Percentiles rank a stretch among this genome's conserved stretches.
Evolutionary conservation across 2,888 invertebrate species (phyloP).

Genomic region (Lasioglossum marginatum): DNA sequence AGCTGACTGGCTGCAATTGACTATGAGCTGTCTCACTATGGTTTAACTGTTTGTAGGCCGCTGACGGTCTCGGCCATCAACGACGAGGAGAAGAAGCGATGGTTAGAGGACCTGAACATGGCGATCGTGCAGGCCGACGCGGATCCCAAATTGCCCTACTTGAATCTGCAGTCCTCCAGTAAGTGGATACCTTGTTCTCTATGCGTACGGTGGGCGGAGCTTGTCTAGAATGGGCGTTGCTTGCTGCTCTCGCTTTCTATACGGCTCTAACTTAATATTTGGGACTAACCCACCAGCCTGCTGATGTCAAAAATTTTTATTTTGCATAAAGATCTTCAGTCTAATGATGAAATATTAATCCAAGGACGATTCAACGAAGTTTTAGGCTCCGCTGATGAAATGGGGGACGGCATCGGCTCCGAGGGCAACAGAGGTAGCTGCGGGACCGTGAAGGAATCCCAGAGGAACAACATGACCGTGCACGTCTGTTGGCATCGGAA

Average conservation of each 20-base stretch:
- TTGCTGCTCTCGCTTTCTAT: background rate
- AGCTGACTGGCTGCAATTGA: background rate
- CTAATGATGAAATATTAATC: background rate
- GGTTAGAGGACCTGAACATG: slow-evolving; percentile 92
- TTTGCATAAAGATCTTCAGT: no score
- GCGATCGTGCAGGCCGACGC: slow-evolving; percentile 86
- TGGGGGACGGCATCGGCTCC: slow-evolving; percentile 87
- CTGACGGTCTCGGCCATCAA: slow-evolving; percentile 95
- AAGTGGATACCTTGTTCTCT: slow-evolving; percentile 79
- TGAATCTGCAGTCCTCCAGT: slow-evolving; percentile 89
- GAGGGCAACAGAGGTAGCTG: slow-evolving; percentile 85
- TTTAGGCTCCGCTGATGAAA: slow-evolving; percentile 90
- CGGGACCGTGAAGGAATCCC: slow-evolving; percentile 86
- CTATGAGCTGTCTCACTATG: background rate
- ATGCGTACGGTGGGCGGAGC: background rate
- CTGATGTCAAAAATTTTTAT: no score
- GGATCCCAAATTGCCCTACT: slow-evolving; percentile 87
- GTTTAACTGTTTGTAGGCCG: slow-evolving; percentile 85
- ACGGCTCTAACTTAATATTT: background rate
- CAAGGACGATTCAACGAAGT: slow-evolving; percentile 59
- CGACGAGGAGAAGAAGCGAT: slow-evolving; percentile 93
- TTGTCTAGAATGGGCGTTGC: background rate
- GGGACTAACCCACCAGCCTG: no score
- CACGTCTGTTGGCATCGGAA: slow-evolving; percentile 99
- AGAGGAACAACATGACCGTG: slow-evolving; percentile 92